These are phyloP conservation scores for Pediacus dermestoides DNA, from an alignment of 2,888 invertebrate species.

Conservation along the genomic window DNA sequence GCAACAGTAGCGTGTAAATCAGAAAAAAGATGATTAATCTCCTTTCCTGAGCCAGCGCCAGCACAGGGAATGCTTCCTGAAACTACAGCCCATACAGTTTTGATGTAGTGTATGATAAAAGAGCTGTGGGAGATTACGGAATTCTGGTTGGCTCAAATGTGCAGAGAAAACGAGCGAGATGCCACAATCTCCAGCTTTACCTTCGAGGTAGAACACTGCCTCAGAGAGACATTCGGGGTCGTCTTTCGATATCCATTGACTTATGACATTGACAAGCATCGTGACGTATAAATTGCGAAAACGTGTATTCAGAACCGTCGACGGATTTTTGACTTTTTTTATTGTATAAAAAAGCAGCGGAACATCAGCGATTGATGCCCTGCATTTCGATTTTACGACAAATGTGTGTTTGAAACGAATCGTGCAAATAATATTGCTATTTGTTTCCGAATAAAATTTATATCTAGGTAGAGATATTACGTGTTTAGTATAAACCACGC, in stretches of 20 bases:
- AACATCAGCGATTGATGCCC: neutral
- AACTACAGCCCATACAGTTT: constrained; percentile 11
- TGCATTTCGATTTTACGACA: constrained; percentile 6
- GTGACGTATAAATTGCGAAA: constrained; percentile 20
- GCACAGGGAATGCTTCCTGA: constrained; percentile 6
- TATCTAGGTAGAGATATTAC: no score
- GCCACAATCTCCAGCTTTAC: neutral
- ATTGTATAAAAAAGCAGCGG: constrained; percentile 4
- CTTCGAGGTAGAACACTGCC: neutral
- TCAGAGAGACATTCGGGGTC: constrained; percentile 4
- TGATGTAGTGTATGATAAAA: constrained; percentile 9
- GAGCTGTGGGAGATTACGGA: constrained; percentile 7
- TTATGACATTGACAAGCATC: constrained; percentile 14
- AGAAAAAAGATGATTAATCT: no score
- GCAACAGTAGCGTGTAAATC: no score
- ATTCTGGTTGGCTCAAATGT: neutral
- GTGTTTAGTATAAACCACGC: no score
- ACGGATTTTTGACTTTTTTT: constrained; percentile 11
- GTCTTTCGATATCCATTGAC: constrained; percentile 17
- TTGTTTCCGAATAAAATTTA: no score
- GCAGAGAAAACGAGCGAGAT: neutral
- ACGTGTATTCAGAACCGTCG: constrained; percentile 15
- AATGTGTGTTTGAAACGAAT: constrained; percentile 7
- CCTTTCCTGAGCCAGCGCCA: no score
- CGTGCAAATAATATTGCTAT: no score